Conservation (phyloP, 2,113 vertebrate genomes). For the Malurus melanocephalus region DNA sequence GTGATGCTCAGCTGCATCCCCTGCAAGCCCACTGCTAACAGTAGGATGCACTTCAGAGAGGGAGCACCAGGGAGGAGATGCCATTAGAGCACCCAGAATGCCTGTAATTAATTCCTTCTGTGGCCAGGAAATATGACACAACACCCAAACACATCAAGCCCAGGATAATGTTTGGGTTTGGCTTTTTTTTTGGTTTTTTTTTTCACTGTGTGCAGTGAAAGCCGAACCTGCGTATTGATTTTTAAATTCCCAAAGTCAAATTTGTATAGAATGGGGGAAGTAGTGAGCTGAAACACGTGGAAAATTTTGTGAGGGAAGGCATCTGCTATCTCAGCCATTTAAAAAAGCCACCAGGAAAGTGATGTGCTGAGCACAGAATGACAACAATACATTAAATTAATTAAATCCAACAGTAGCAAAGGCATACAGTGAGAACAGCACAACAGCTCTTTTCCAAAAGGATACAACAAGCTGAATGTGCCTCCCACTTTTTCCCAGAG, state of each 20-base stretch:
- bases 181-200: neutral
- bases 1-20: constrained; percentile 28
- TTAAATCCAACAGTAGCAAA: neutral
- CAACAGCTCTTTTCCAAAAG: neutral
- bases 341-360: neutral
- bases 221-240: neutral
- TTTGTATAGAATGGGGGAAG: neutral
- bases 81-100: constrained; percentile 44
- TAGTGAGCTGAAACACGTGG: neutral
- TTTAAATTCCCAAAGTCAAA: neutral
- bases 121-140: neutral
- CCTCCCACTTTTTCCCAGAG: neutral
- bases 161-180: neutral
- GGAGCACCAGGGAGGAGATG: neutral
- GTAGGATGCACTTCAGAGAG: constrained; percentile 63
- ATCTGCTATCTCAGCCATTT: neutral
- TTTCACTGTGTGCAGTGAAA: neutral
- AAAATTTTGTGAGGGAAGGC: neutral
- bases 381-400: neutral
- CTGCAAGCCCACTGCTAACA: constrained; percentile 42
- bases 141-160: neutral
- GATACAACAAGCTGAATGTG: neutral
- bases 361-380: neutral
- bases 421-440: neutral
- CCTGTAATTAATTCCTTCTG: neutral